These are phyloP conservation scores for Drosophila affinis DNA, from an alignment of 2,888 invertebrate genomes.

Conservation along the genomic window DNA sequence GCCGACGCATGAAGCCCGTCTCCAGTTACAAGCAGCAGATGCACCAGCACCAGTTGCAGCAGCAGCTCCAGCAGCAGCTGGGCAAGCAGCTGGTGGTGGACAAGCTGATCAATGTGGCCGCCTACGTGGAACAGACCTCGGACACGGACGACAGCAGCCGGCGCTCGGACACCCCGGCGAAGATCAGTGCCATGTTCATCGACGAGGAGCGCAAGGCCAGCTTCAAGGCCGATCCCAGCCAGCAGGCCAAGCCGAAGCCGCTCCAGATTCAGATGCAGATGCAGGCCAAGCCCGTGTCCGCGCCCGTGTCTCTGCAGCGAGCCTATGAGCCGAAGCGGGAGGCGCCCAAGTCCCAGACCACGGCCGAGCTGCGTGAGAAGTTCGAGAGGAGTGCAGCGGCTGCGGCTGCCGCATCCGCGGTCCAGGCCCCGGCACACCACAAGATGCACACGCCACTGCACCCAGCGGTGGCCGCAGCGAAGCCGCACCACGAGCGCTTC, in stretches of 20 bases:
- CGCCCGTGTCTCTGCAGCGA: constrained; percentile 25
- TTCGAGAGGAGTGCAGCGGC: constrained; percentile 79
- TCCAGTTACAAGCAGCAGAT: constrained; percentile 62
- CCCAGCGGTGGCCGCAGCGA: constrained; percentile 31
- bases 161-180: constrained; percentile 82
- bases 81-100: constrained; percentile 79
- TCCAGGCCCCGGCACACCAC: constrained; percentile 35
- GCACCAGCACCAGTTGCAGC: constrained; percentile 62
- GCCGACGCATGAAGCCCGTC: constrained; percentile 80
- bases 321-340: constrained; percentile 46
- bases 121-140: constrained; percentile 83
- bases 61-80: constrained; percentile 60
- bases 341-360: constrained; percentile 64
- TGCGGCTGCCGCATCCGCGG: constrained; percentile 15
- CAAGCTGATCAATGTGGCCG: constrained; percentile 83
- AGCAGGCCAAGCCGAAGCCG: constrained; percentile 67
- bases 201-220: constrained; percentile 84
- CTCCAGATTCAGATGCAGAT: constrained; percentile 49
- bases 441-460: constrained; percentile 21
- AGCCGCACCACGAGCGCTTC: constrained; percentile 82
- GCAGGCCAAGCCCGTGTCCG: constrained; percentile 50
- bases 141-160: constrained; percentile 84
- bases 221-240: constrained; percentile 82
- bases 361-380: constrained; percentile 83
- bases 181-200: constrained; percentile 84